Evolutionary conservation across 2,888 invertebrate species (phyloP).

Genomic region (Notodonta ziczac): DNA sequence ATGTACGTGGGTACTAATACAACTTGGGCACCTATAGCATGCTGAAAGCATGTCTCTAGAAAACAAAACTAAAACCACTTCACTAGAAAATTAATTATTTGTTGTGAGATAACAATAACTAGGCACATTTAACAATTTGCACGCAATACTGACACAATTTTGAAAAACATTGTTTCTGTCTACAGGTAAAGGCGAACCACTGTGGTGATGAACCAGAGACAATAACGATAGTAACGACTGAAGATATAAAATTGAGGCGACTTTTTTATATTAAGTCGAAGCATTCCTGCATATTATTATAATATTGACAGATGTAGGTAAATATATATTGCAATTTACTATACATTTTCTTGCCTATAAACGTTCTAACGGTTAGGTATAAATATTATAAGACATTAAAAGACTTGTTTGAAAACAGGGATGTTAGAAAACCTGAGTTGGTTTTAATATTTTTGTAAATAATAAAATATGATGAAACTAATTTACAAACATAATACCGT

Average conservation of each 20-base stretch:
- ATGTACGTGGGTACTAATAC: constrained; percentile 56
- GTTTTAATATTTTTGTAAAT: too few species aligned
- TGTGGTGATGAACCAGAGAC: constrained; percentile 53
- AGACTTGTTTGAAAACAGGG: too few species aligned
- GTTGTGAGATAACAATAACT: constrained; percentile 81
- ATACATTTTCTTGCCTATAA: too few species aligned
- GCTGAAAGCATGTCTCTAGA: constrained; percentile 56
- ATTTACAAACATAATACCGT: too few species aligned
- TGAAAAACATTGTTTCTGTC: constrained; percentile 33
- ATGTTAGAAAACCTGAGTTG: too few species aligned
- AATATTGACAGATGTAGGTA: constrained; percentile 16
- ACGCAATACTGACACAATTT: constrained; percentile 15
- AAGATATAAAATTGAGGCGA: constrained; percentile 24
- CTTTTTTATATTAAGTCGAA: constrained; percentile 37
- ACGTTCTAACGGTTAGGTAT: too few species aligned
- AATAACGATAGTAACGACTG: constrained; percentile 27
- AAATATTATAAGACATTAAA: too few species aligned
- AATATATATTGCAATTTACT: too few species aligned
- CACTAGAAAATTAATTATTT: constrained; percentile 70
- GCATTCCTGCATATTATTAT: constrained; percentile 51
- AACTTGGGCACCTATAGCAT: constrained; percentile 46
- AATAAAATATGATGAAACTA: too few species aligned
- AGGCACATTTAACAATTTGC: constrained; percentile 34
- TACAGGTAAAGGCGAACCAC: constrained; percentile 64
- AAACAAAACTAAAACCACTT: constrained; percentile 30